Conservation (phyloP, 2,113 vertebrate species). For the Ciconia maguari region DNA sequence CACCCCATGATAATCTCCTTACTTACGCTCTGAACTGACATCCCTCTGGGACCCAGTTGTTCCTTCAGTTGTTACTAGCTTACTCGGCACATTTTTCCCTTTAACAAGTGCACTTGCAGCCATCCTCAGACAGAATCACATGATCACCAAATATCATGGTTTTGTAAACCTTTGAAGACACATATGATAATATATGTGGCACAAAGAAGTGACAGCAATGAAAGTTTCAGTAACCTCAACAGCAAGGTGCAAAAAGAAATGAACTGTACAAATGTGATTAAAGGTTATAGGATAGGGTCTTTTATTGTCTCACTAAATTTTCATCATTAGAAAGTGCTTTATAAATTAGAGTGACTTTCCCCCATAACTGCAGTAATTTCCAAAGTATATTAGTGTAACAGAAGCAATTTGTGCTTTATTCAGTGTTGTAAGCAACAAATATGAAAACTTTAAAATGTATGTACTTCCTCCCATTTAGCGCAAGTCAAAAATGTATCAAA, state of each 20-base stretch:
- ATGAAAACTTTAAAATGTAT: not conserved
- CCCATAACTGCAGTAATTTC: not conserved
- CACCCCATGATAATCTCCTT: not conserved
- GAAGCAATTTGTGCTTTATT: not conserved
- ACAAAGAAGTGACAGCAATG: not conserved
- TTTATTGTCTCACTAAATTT: not conserved
- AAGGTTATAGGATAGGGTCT: not conserved
- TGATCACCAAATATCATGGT: not conserved
- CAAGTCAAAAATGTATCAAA: not conserved
- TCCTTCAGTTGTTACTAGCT: not conserved
- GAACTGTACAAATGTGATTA: not conserved
- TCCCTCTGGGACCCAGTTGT: not conserved
- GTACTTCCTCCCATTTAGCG: not conserved
- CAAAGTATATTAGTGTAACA: not conserved
- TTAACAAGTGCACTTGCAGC: not conserved
- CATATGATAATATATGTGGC: not conserved
- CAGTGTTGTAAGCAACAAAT: not conserved
- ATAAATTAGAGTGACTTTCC: not conserved
- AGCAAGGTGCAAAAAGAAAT: not conserved
- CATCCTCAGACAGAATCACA: not conserved
- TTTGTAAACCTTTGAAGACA: not conserved
- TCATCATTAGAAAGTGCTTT: not conserved
- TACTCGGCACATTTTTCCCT: not conserved
- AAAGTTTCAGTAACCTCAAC: not conserved
- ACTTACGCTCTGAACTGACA: not conserved